Base-by-base conservation (phyloP, 2,113 vertebrate species). In the Cynocephalus volans region DNA sequence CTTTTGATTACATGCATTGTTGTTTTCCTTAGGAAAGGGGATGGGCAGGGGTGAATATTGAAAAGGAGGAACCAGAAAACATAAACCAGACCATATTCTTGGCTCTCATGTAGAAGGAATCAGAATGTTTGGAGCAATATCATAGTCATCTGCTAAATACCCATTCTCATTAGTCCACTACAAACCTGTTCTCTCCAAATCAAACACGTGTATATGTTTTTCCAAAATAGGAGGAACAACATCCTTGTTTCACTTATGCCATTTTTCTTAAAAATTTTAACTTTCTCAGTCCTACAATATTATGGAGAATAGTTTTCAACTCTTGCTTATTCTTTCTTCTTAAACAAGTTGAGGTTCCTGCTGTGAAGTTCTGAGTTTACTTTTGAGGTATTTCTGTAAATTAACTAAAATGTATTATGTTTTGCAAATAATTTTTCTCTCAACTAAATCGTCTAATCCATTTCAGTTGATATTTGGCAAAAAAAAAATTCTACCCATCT, bases 1-100 rank as follows among this genome's bases (percentile, higher is more conserved):
- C 36, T 96, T 93, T 96, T 89, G 83, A 95, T 97, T 75, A 73
- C 50, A 28, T 24, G 31, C 31, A 56, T 72, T 69, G 60, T 84
- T 95, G 48, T 52, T 92, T 96, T 84, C 62, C 56, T 95, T 72
- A 81, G 88, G 23, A 69, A 83, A 90, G 36, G 11, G n/a, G 12
- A 52, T 45, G 13, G 31, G 58, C 52, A 13, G 23, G 31, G 12
- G 14, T 73, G 31, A 82, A 67, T 79, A 56, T 82, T 91, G n/a
- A 75, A 50, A 75, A 73, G 36, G 62, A 72, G 28, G 8, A 88
- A 92, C 8, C 64, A 87, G 50, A 58, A 93, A 17, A 60, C 77
- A 67, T 64, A 91, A 41, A 77, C 26, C 48, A 91, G 82, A 73
- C 76, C 52, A 52, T 88, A 70, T 79, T 73, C 48, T 91, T 82